These are phyloP conservation scores for Bradypodion ventrale DNA, from an alignment of 2,797 vertebrate species.

Conservation along the genomic window DNA sequence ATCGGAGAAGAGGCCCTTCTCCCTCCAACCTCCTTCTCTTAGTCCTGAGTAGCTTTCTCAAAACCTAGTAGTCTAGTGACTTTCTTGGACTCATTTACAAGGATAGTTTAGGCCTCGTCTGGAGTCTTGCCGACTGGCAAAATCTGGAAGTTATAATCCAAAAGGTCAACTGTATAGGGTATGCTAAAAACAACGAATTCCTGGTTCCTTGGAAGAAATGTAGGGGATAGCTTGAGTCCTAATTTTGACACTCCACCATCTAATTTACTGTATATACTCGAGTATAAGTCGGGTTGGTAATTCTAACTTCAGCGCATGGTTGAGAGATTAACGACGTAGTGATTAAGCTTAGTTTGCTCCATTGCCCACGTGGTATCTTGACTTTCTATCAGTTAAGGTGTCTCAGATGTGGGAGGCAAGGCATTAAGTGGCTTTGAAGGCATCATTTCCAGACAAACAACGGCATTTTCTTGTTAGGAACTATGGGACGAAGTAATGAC, in stretches of 20 bases:
- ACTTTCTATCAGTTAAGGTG: background rate
- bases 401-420: background rate
- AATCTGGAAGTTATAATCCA: too few species aligned
- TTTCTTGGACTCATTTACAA: background rate
- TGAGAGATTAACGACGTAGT: background rate
- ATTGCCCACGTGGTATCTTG: background rate
- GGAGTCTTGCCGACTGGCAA: background rate
- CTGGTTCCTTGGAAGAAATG: background rate
- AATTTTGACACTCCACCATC: too few species aligned
- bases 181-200: background rate
- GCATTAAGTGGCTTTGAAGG: background rate
- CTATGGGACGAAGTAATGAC: background rate
- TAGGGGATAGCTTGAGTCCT: background rate
- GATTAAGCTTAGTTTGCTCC: background rate
- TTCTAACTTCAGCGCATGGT: too few species aligned
- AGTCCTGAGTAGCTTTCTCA: background rate
- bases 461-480: background rate
- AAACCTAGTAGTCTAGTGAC: background rate
- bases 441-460: constrained; percentile 10
- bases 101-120: background rate
- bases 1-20: background rate
- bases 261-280: too few species aligned
- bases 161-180: background rate
- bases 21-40: too few species aligned
- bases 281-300: too few species aligned